Evolutionary conservation across 2,888 invertebrate species (phyloP).

Genomic region (Agriopis marginaria): DNA sequence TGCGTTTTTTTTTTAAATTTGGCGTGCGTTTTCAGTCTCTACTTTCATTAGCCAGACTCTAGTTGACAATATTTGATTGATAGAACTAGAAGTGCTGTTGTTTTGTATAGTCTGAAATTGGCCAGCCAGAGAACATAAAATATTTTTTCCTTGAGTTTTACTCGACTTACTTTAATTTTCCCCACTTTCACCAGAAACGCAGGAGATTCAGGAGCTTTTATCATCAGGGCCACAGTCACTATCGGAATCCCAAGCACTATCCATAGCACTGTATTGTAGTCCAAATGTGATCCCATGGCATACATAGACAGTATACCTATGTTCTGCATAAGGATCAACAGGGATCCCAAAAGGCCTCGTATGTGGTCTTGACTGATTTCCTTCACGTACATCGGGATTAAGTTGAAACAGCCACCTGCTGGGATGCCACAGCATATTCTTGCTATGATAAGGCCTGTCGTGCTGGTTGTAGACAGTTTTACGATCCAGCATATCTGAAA

Average conservation of each 20-base stretch:
- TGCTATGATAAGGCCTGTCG: conserved; percentile 58
- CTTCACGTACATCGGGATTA: conserved; percentile 69
- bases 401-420: conserved; percentile 66
- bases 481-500: conserved; percentile 70
- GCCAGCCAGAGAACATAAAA: background rate
- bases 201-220: conserved; percentile 72
- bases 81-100: too few relatives aligned
- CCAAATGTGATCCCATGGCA: conserved; percentile 64
- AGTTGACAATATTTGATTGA: too few relatives aligned
- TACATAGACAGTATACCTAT: conserved; percentile 67
- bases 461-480: conserved; percentile 57
- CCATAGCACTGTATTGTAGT: conserved; percentile 64
- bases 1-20: too few relatives aligned
- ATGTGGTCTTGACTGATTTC: conserved; percentile 72
- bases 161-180: conserved; percentile 60
- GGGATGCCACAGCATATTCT: conserved; percentile 62
- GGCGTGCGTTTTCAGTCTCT: too few relatives aligned
- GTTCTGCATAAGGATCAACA: conserved; percentile 62
- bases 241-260: conserved; percentile 59
- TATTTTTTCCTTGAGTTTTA: background rate
- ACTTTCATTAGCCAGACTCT: too few relatives aligned
- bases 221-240: conserved; percentile 58
- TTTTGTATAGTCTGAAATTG: too few relatives aligned
- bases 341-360: conserved; percentile 64
- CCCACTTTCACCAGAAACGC: conserved; percentile 68